Base-by-base conservation (phyloP, 1,140 invertebrate genomes). In the Heliconius himera region DNA sequence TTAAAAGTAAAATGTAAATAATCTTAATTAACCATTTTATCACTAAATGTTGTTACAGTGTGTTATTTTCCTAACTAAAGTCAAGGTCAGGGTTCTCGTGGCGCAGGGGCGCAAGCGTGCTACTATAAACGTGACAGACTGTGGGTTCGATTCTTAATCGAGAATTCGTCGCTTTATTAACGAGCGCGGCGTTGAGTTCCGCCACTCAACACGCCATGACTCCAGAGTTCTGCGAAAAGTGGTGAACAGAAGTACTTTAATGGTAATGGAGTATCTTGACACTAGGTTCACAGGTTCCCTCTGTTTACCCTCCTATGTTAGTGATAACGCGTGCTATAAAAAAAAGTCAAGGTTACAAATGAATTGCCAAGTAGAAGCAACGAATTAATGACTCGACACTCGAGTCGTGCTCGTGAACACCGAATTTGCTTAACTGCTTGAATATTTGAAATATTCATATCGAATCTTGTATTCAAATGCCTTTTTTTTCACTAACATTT, bases 361-460 rank as follows among this genome's bases (percentile, higher is more conserved):
- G 60, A 66, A 66, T 66, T 29, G 3, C 60, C 60, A 29, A 66
- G 60, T 29, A 29, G 60, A 5, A 66, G 16, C 29, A 18, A 29
- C 22, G 60, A 66, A 66, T 66, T 66, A 66, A 66, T 66, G 60
- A 66, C 60, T 66, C 26, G 22, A 66, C 22, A 22, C 54, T n/a
- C 8, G 54, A 51, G 49, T 20, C 1, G 49, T 20, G 18, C 49
- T 66, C 60, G 60, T 66, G 60, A 26, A 60, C 22, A 11, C 22
- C n/a, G 22, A 60, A 29, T 66, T 11, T 66, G 56, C 3, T 66
- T 66, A 6, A 66, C 60, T 26, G 54, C 22, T 66, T 66, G 56
- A 66, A 66, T 26, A 66, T 66, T 29, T 66, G 26, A 66, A 66
- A 66, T 66, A 66, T 66, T 66, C 60, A 66, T 66, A 66, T 16